Evolutionary conservation across 1,140 invertebrate species (phyloP), one percentile per base, ranked within the genome.

Genomic region (Caenorhabditis remanei): DNA sequence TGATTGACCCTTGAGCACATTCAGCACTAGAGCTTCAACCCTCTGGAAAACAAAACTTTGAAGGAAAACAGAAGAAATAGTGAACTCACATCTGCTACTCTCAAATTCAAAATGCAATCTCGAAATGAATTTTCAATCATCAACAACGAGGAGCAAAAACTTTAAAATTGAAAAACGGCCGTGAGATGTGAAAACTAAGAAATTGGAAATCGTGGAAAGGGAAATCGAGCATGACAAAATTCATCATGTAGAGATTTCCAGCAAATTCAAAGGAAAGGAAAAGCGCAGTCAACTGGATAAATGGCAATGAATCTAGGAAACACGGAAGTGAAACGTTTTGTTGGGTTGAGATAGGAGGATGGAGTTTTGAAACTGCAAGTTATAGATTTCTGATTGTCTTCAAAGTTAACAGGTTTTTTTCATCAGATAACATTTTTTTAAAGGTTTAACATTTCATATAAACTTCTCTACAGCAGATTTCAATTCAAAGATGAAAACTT

Each of bases 121-220:
- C 53, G 46, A 50, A 50, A 79, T 24, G 71, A 79, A 46, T 79
- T 79, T 53, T 79, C 71, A 79, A 79, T 79, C 71, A 79, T 79
- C 14, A 14, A 11, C 1, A 21, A 63, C 11, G 50, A 58, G 21
- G 4, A 13, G 24, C 4, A 40, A 24, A 21, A 21, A 32, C n/a
- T 58, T 19, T 14, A 7, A 63, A 63, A 32, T 32, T 63, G 24
- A 32, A 63, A 63, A 63, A 24, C 32, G 24, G 11, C 2, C 4
- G 50, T 0, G 50, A 53, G 32, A 32, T 32, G 32, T 32, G 32
- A 32, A 32, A 32, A 32, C 32, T 32, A 32, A 1, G 32, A 53
- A 58, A n/a, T 14, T 58, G 6, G 0, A 58, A 58, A 58, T 7
- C n/a, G 19, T 58, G 55, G 19, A 58, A 58, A 6, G 11, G 14